Percentiles rank a stretch among this genome's conserved stretches.
Evolutionary conservation across 1,140 invertebrate genomes (phyloP).

Genomic region (Anadara kagoshimensis): DNA sequence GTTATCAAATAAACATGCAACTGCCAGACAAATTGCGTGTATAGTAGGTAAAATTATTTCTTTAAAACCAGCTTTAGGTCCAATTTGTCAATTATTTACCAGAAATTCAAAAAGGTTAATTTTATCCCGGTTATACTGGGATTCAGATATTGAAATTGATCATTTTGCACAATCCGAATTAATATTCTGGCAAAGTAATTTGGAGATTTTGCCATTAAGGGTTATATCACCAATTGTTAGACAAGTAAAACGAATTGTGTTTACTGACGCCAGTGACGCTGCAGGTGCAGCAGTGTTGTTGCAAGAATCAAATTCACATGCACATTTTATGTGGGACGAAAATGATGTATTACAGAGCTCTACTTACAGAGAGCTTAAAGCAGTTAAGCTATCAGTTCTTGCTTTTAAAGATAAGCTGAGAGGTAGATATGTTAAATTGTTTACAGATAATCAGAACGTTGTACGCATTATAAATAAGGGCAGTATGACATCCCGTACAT

Average conservation of each 20-base stretch:
- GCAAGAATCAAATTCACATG: neutral
- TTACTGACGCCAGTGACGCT: too few relatives aligned
- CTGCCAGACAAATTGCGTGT: constrained; percentile 18
- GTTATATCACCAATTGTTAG: too few relatives aligned
- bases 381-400: too few relatives aligned
- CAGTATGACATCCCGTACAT: constrained; percentile 24
- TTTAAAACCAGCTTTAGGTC: constrained; percentile 28
- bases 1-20: neutral
- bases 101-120: constrained; percentile 11
- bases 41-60: constrained; percentile 27
- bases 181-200: constrained; percentile 12
- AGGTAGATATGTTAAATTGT: constrained; percentile 26
- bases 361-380: constrained; percentile 30
- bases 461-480: constrained; percentile 30
- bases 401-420: too few relatives aligned
- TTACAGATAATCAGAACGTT: constrained; percentile 35
- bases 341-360: constrained; percentile 17
- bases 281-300: constrained; percentile 19
- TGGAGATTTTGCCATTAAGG: too few relatives aligned
- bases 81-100: constrained; percentile 32
- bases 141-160: neutral
- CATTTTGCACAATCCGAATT: neutral
- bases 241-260: too few relatives aligned
- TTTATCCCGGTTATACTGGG: constrained; percentile 11
- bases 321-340: constrained; percentile 26